Evolutionary conservation across 1,140 invertebrate genomes (phyloP), one percentile per base, ranked within the genome.

Genomic region (Philaenus spumarius): DNA sequence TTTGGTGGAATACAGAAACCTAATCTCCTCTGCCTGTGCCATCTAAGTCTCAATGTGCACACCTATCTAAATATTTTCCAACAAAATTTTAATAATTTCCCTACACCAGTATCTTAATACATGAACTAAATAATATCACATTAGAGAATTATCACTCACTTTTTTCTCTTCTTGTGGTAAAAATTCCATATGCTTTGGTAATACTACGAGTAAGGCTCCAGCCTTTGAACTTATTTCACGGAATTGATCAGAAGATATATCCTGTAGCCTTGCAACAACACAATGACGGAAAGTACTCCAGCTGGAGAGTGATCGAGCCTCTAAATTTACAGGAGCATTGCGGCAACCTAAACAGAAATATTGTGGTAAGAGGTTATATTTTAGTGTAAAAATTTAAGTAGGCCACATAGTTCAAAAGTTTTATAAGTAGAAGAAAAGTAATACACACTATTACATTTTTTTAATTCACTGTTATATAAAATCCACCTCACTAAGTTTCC

Each of bases 251-350:
- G 86, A 75, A 0, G 86, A 85, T 39, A 96, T 74, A 67, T 94
- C 87, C 64, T 88, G 80, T 20, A 91, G 71, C 67, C 84, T 83
- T 0, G 87, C 80, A 22, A 97, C 79, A 2, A 97, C 83, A 75
- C 94, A 95, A 69, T 94, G 89, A 42, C 93, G 83, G 11, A 87
- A 86, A 15, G 92, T 87, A 64, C 84, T 85, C 82, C 88, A 91
- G n/a, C 86, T 83, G 56, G 84, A 84, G 17, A 96, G 67, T 1
- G 92, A 89, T 60, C 91, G 82, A 15, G 90, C 94, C 76, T 98
- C 94, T 67, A 93, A 75, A 57, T 90, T 95, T 58, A 95, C 79
- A 19, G 82, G 75, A 37, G 88, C 80, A 72, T 81, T 86, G 63
- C 91, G 80, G 66, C 89, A 91, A 60, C 92, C 93, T 95, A 63